Conservation (phyloP, 2,888 invertebrate species). For the Trilocha varians region DNA sequence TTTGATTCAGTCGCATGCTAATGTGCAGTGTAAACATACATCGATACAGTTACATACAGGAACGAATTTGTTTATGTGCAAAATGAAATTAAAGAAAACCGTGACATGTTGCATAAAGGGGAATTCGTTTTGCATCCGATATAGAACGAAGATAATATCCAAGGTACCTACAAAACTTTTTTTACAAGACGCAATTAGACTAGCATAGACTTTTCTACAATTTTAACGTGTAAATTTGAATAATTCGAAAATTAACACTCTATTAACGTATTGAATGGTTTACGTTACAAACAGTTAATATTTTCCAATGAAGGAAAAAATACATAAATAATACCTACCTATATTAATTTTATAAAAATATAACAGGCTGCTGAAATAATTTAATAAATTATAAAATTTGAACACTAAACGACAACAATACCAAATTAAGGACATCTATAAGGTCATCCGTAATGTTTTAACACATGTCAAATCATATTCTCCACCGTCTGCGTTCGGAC, state of each 20-base stretch:
- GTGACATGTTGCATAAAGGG: conserved; percentile 55
- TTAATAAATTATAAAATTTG: too few species aligned
- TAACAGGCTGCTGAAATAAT: too few species aligned
- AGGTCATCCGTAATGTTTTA: background rate
- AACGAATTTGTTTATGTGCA: conserved; percentile 12
- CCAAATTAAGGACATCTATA: background rate
- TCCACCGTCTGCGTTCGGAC: background rate
- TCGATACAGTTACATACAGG: conserved; percentile 13
- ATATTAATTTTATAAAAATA: too few species aligned
- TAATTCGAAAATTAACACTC: too few species aligned
- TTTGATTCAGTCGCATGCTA: conserved; percentile 40
- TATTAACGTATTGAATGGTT: too few species aligned
- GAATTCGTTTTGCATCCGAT: conserved; percentile 39
- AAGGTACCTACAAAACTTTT: too few species aligned
- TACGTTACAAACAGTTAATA: too few species aligned
- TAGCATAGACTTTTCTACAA: too few species aligned
- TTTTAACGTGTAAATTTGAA: too few species aligned
- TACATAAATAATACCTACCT: too few species aligned
- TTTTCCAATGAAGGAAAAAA: too few species aligned
- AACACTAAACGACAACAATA: background rate
- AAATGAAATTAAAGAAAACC: conserved; percentile 60
- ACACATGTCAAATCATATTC: background rate
- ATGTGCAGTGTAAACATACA: conserved; percentile 33
- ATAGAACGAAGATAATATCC: conserved; percentile 23
- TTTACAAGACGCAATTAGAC: too few species aligned